phyloP scores from a whole-genome alignment of 64 coral and sea anemone species.

The Dendronephthya gigantea region DNA sequence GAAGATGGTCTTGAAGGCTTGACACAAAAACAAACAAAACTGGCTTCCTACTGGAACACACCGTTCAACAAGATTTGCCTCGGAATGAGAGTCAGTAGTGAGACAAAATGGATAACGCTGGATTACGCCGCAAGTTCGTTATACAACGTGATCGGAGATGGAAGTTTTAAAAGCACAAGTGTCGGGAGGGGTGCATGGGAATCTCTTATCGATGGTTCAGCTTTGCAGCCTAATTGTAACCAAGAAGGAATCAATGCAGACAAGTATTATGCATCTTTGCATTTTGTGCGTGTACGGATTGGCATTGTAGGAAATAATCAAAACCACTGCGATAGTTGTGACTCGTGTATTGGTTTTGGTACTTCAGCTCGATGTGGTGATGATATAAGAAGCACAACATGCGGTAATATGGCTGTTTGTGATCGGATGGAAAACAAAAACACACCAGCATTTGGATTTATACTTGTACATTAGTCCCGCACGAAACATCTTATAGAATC shows the following conservation, averaged over 20 bases:
- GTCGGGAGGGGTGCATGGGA: constrained; percentile 9
- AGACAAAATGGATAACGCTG: neutral
- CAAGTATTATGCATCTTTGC: neutral
- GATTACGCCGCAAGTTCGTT: constrained; percentile 8
- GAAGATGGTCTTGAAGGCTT: neutral
- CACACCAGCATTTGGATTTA: too few relatives aligned
- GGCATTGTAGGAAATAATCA: constrained; percentile 6
- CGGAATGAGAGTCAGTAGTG: neutral
- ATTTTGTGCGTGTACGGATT: neutral
- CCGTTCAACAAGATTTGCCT: neutral
- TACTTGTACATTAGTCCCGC: too few relatives aligned
- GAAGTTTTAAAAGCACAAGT: neutral
- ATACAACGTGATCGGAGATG: constrained; percentile 20
- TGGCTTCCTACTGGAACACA: constrained; percentile 8
- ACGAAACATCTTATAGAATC: too few relatives aligned
- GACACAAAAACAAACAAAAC: neutral
- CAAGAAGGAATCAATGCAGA: constrained; percentile 18
- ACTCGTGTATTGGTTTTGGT: constrained; percentile 15
- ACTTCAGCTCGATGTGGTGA: neutral
- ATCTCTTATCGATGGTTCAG: constrained; percentile 17
- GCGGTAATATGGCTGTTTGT: neutral
- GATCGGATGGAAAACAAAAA: too few relatives aligned
- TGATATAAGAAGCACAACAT: neutral
- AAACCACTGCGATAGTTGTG: constrained; percentile 2
- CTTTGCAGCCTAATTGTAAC: constrained; percentile 17